These are phyloP conservation scores for Channallabes apus DNA, from an alignment of 2,797 vertebrate genomes.

Conservation along the genomic window DNA sequence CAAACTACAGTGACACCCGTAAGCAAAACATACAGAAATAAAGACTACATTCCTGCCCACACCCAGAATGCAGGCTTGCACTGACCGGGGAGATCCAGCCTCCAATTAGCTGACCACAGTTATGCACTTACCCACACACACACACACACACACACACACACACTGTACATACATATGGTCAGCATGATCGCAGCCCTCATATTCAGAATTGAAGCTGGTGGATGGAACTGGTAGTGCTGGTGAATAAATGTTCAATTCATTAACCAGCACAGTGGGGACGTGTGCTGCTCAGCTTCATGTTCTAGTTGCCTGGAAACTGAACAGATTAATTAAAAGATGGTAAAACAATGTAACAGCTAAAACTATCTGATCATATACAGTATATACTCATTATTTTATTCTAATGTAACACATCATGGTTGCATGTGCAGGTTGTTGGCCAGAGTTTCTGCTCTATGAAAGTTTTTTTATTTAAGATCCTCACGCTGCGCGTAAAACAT, in stretches of 20 bases:
- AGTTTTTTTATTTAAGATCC: not conserved
- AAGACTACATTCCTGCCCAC: slow-evolving; percentile 49
- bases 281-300: not conserved
- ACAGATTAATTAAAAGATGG: not conserved
- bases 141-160: slow-evolving; percentile 38
- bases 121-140: slow-evolving; percentile 70
- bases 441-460: not conserved
- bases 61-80: slow-evolving; percentile 53
- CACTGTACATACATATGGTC: not conserved
- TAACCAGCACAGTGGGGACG: not conserved
- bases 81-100: slow-evolving; percentile 66
- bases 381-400: not conserved
- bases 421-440: not conserved
- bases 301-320: not conserved
- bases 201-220: not conserved
- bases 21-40: slow-evolving; percentile 33
- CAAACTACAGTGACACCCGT: slow-evolving; percentile 38
- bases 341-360: not conserved
- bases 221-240: not conserved
- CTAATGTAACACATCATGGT: not conserved
- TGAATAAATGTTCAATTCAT: not conserved
- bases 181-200: slow-evolving; percentile 19
- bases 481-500: too few species aligned
- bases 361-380: not conserved
- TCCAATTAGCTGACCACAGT: slow-evolving; percentile 74